Conservation (phyloP, 2,888 invertebrate species). For the Sminthurides aquaticus region DNA sequence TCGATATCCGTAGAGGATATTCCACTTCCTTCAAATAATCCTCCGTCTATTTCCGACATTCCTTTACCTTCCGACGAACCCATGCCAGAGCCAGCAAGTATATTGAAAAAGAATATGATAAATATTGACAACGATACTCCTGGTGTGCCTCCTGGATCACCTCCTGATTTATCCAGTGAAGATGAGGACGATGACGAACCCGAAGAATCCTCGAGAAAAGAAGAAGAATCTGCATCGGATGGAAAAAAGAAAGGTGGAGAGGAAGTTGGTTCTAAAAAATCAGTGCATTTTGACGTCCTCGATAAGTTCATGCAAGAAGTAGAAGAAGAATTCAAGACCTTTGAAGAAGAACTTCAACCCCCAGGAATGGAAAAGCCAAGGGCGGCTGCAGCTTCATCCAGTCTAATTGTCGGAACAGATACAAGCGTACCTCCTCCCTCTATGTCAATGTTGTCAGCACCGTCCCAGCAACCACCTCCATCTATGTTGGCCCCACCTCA, state of each 20-base stretch:
- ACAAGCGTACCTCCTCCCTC: neutral
- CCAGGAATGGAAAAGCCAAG: slow-evolving; percentile 34
- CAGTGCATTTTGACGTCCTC: slow-evolving; percentile 82
- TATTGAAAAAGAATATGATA: slow-evolving; percentile 66
- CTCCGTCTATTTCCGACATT: slow-evolving; percentile 29
- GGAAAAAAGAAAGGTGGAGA: slow-evolving; percentile 39
- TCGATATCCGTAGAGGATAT: slow-evolving; percentile 91
- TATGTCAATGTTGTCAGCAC: neutral
- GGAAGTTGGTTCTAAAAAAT: slow-evolving; percentile 47
- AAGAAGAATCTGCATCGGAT: slow-evolving; percentile 45
- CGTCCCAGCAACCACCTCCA: slow-evolving; percentile 30
- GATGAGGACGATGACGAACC: slow-evolving; percentile 48
- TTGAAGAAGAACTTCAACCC: slow-evolving; percentile 51
- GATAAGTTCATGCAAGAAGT: slow-evolving; percentile 82
- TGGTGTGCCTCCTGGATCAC: slow-evolving; percentile 79
- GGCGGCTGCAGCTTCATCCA: slow-evolving; percentile 47
- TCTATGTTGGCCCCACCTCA: slow-evolving; percentile 28
- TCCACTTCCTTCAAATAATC: slow-evolving; percentile 63
- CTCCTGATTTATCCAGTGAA: slow-evolving; percentile 60
- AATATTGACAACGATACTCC: slow-evolving; percentile 54
- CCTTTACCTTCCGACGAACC: slow-evolving; percentile 48
- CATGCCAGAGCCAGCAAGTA: slow-evolving; percentile 52
- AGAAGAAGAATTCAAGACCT: slow-evolving; percentile 74
- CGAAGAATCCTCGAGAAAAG: slow-evolving; percentile 47
- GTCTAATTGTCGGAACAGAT: slow-evolving; percentile 49